phyloP scores from a whole-genome alignment of 2,113 vertebrate species.

The Macquaria ambigua region DNA sequence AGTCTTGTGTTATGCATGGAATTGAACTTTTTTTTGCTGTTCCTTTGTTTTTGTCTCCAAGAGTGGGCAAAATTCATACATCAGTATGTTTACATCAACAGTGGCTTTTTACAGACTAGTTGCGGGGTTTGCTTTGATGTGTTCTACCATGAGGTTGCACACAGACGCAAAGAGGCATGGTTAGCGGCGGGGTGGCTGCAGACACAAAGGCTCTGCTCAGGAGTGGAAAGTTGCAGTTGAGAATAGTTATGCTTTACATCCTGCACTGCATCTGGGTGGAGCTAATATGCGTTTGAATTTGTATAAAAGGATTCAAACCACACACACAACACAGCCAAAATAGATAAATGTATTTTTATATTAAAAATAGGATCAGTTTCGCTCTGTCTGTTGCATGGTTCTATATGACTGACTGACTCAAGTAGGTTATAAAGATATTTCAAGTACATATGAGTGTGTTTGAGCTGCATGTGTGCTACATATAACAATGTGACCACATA shows the following conservation, averaged over 20 bases:
- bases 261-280: conserved; percentile 61
- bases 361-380: not conserved
- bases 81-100: not conserved
- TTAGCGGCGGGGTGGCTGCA: conserved; percentile 49
- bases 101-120: conserved; percentile 1
- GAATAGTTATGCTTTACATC: conserved; percentile 71
- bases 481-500: conserved; percentile 26
- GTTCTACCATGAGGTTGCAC: conserved; percentile 36
- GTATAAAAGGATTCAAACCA: conserved; percentile 5
- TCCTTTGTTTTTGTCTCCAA: not conserved
- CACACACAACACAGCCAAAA: not conserved
- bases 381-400: not conserved
- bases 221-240: conserved; percentile 76
- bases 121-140: conserved; percentile 39
- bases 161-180: conserved; percentile 35
- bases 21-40: not conserved
- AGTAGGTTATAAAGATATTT: not conserved
- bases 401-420: not conserved
- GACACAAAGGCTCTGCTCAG: conserved; percentile 77
- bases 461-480: conserved; percentile 10
- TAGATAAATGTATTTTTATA: not conserved
- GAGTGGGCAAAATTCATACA: not conserved
- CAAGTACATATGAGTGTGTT: not conserved
- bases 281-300: conserved; percentile 49
- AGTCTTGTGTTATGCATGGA: not conserved